Base-by-base conservation (phyloP, 53 echinoderm and acorn worm genomes). In the Actinopyga echinites region DNA sequence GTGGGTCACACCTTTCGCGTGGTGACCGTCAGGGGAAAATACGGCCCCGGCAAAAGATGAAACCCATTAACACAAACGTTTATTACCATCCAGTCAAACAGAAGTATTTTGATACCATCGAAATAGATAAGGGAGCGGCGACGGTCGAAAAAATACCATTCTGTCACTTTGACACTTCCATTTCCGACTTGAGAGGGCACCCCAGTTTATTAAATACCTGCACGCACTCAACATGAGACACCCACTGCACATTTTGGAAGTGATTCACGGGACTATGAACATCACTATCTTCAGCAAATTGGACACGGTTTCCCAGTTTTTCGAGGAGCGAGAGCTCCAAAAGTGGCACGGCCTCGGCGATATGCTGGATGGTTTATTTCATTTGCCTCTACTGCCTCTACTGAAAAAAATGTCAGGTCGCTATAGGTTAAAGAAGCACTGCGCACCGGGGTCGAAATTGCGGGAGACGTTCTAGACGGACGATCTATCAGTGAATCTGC, bases 391-490 rank as follows among this genome's bases (percentile, higher is more conserved):
- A 13, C 84, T n/a, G n/a, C 83, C 8, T 29, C 83, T 8, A 23
- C 83, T 7, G 82, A 87, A 71, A 81, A 69, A 44, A 73, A 86
- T 83, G 15, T 80, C 66, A 25, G 79, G 61, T n/a, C n/a, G 44
- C 59, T 56, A 15, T 56, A 85, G 38, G 89, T 83, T 23, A 57
- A 71, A 32, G 56, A 75, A 38, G 85, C 87, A 17, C 57, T 93
- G 30, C 57, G 65, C 17, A 86, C 91, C 0, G 91, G 87, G 1
- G 71, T 84, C 11, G 82, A 82, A 3, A 84, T 75, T 29, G 86
- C 88, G 22, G 82, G 83, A 15, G 88, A 80, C 45, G 86, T 83
- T 26, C 55, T 87, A 37, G 79, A 84, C 24, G 87, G 84, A 58
- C 3, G 59, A 25, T 58, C 25, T 8, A 5, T 58, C 25, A 23